Percentiles rank a stretch among this genome's conserved stretches.
phyloP scores from a whole-genome alignment of 2,113 vertebrate species.

The zebrafish (Danio rerio) region DNA sequence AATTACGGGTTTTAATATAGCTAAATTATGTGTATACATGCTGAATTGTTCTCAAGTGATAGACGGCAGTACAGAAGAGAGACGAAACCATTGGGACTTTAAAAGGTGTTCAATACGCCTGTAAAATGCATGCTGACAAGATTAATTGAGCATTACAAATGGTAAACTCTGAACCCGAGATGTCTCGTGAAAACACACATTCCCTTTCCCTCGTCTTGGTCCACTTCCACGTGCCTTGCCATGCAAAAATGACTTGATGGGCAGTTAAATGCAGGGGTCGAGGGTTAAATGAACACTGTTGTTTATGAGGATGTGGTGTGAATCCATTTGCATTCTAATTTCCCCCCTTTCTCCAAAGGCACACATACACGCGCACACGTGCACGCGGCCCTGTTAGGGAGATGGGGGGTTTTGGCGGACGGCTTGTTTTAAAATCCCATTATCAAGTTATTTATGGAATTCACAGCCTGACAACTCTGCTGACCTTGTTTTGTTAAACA shows the following conservation, averaged over 20 bases:
- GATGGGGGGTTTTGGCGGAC: slow-evolving; percentile 81
- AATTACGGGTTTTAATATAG: slow-evolving; percentile 19
- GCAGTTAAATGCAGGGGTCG: slow-evolving; percentile 96
- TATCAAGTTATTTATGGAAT: slow-evolving; percentile 99
- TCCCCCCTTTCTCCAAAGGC: slow-evolving; percentile 77
- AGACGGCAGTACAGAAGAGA: slow-evolving; percentile 67
- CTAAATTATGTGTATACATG: slow-evolving; percentile 24
- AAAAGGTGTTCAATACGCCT: slow-evolving; percentile 70
- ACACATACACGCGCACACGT: slow-evolving; percentile 34
- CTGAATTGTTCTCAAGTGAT: slow-evolving; percentile 61
- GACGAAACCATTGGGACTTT: slow-evolving; percentile 71
- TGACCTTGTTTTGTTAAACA: slow-evolving; percentile 99
- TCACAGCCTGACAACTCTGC: slow-evolving; percentile 88
- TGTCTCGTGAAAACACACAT: slow-evolving; percentile 46
- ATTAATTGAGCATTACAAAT: slow-evolving; percentile 86
- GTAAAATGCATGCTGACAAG: slow-evolving; percentile 79
- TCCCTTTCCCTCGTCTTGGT: slow-evolving; percentile 64
- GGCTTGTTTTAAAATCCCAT: slow-evolving; percentile 99
- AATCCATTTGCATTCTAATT: slow-evolving; percentile 99
- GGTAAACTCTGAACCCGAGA: slow-evolving; percentile 74
- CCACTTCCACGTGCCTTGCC: slow-evolving; percentile 78
- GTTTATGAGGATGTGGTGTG: slow-evolving; percentile 98
- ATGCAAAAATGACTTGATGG: slow-evolving; percentile 97
- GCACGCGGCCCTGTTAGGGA: slow-evolving; percentile 57
- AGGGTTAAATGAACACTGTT: slow-evolving; percentile 99